Conservation (phyloP, 2,797 vertebrate genomes). For the Cossypha heuglini region DNA sequence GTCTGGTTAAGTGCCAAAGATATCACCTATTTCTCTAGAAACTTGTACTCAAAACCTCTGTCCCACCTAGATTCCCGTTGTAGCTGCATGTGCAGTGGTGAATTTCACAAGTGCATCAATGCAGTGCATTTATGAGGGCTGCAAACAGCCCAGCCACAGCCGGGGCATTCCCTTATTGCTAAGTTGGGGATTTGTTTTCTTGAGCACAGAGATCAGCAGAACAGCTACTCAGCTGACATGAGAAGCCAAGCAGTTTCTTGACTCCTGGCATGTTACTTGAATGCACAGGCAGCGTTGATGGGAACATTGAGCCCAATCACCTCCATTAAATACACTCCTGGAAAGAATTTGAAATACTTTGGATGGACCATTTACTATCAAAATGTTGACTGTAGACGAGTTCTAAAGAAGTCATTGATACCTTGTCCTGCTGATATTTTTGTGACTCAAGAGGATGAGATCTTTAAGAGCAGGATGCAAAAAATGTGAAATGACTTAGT, state of each 20-base stretch:
- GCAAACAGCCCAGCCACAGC: neutral
- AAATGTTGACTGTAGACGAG: neutral
- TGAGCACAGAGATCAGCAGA: neutral
- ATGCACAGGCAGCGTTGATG: neutral
- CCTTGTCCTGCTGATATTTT: neutral
- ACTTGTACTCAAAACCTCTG: neutral
- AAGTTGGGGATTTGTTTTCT: neutral
- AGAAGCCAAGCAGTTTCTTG: neutral
- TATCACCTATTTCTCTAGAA: neutral
- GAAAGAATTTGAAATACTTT: neutral
- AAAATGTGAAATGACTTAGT: neutral
- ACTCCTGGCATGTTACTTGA: neutral
- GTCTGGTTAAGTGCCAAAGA: neutral
- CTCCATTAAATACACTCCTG: neutral
- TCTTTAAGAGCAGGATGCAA: neutral
- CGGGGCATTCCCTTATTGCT: neutral
- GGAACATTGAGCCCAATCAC: neutral
- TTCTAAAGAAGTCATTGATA: neutral
- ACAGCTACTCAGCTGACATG: neutral
- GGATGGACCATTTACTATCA: neutral
- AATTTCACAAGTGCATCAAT: neutral
- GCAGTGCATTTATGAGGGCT: neutral
- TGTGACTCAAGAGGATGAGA: neutral
- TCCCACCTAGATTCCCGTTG: neutral
- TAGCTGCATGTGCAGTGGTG: neutral